These are phyloP conservation scores for Anthophora plumipes DNA, from an alignment of 2,888 invertebrate genomes.

Conservation along the genomic window DNA sequence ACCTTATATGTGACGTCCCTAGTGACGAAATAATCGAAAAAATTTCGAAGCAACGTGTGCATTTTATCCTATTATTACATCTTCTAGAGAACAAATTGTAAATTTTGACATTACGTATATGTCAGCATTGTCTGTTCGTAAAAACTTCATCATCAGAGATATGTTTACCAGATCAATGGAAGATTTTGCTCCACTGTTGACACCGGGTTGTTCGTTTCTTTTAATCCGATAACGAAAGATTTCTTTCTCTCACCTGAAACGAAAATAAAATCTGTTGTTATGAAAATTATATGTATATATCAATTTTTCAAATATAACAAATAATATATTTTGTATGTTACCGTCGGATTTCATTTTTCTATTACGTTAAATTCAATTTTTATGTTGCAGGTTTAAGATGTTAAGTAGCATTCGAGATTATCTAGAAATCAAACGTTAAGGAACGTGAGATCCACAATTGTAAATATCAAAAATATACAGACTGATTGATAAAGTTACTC, in stretches of 20 bases:
- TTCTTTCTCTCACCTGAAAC: slow-evolving; percentile 65
- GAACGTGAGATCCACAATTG: too few species aligned
- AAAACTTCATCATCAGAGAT: neutral
- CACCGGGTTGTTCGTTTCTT: neutral
- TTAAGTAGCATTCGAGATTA: too few species aligned
- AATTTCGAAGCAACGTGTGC: slow-evolving; percentile 37
- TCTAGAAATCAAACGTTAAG: too few species aligned
- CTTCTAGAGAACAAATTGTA: too few species aligned
- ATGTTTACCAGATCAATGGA: slow-evolving; percentile 3
- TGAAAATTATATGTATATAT: neutral
- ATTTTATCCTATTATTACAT: too few species aligned
- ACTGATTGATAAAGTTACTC: too few species aligned
- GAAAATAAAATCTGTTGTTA: slow-evolving; percentile 23
- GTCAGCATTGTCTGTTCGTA: neutral
- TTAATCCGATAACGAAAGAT: neutral
- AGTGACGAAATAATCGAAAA: slow-evolving; percentile 58
- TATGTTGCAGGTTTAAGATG: too few species aligned
- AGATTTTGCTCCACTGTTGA: slow-evolving; percentile 65
- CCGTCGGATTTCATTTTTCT: neutral
- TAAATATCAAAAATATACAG: too few species aligned
- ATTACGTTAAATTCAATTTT: neutral
- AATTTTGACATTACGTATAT: too few species aligned
- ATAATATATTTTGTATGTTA: neutral
- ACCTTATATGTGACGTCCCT: slow-evolving; percentile 3
- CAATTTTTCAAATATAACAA: neutral